Evolutionary conservation across 2,888 invertebrate species (phyloP).

Genomic region (Napeogenes inachia): DNA sequence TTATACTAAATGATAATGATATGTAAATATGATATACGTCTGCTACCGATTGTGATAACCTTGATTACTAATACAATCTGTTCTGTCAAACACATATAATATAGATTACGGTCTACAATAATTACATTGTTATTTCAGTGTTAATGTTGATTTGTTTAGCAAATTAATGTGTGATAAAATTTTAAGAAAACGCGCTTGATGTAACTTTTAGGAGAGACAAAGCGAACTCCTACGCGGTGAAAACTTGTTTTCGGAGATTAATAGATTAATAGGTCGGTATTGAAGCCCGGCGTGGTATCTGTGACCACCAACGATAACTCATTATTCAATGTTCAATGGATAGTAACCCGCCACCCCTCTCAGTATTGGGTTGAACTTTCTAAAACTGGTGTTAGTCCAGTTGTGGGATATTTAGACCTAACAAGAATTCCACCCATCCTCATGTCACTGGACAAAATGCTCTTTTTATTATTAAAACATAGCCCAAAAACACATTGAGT

Average conservation of each 20-base stretch:
- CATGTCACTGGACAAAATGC: no score
- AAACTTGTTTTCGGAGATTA: conserved; percentile 24
- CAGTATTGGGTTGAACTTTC: no score
- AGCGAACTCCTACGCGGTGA: conserved; percentile 24
- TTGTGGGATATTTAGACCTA: no score
- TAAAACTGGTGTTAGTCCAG: no score
- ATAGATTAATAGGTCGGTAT: conserved; percentile 30
- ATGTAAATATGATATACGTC: no score
- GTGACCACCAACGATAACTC: conserved; percentile 20
- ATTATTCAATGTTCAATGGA: conserved; percentile 10
- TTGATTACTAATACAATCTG: conserved; percentile 39
- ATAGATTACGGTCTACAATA: conserved; percentile 47
- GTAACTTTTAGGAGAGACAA: conserved; percentile 33
- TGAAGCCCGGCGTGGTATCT: conserved; percentile 17
- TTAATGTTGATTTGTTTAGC: conserved; percentile 24
- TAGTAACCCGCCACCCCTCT: background rate
- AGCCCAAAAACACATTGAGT: no score
- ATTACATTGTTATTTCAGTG: conserved; percentile 23
- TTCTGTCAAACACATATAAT: conserved; percentile 39
- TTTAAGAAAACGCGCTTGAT: conserved; percentile 32
- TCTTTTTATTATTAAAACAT: no score
- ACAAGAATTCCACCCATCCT: no score
- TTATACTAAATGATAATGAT: no score
- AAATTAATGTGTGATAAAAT: conserved; percentile 44
- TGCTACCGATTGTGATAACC: no score